These are phyloP conservation scores for Nebria brevicollis DNA, from an alignment of 2,888 invertebrate species.

Conservation along the genomic window DNA sequence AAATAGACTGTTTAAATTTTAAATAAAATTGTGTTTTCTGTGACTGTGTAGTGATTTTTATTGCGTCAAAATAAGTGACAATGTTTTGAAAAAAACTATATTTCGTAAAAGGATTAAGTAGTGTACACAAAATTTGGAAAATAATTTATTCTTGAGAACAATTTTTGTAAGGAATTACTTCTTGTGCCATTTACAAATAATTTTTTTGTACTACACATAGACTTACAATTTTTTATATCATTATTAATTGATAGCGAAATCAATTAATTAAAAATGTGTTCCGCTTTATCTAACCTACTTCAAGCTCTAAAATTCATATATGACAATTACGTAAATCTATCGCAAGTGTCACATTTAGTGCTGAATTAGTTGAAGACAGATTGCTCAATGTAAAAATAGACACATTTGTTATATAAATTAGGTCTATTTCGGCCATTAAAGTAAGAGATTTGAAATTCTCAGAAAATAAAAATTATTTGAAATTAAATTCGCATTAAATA, in stretches of 20 bases:
- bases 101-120: not conserved
- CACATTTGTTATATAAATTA: not conserved
- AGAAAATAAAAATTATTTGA: too few relatives aligned
- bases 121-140: not conserved
- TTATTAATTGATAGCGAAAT: too few relatives aligned
- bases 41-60: not conserved
- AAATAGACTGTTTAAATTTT: not conserved
- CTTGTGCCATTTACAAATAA: too few relatives aligned
- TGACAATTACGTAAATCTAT: not conserved
- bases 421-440: too few relatives aligned
- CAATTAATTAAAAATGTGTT: too few relatives aligned
- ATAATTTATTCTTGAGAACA: not conserved
- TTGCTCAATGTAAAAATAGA: not conserved
- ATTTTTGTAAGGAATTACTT: too few relatives aligned
- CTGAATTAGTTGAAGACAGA: not conserved
- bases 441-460: too few relatives aligned
- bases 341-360: not conserved
- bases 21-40: not conserved
- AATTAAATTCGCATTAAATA: too few relatives aligned
- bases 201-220: too few relatives aligned
- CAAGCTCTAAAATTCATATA: not conserved
- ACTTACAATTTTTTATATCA: too few relatives aligned
- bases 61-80: not conserved
- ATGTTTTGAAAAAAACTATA: not conserved
- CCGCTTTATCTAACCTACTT: too few relatives aligned